phyloP scores from a whole-genome alignment of 2,888 invertebrate species.

The Tupiocoris notatus region DNA sequence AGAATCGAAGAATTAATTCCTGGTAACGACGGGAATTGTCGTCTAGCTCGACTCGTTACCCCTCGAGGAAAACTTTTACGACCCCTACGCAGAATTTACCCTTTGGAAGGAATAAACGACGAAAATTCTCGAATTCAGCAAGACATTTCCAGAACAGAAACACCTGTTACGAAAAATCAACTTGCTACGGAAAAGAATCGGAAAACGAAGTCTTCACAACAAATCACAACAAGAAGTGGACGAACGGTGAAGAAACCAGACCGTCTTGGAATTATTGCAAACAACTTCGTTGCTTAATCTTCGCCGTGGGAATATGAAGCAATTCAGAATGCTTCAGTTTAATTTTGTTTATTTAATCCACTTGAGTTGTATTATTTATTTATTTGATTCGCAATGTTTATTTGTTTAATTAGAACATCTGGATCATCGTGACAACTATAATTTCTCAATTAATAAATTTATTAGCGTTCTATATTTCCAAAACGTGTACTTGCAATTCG shows the following conservation, averaged over 20 bases:
- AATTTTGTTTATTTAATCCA: no score
- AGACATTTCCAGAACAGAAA: neutral
- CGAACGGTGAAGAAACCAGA: neutral
- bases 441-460: no score
- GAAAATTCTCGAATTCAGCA: neutral
- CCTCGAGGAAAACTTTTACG: neutral
- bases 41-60: neutral
- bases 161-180: neutral
- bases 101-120: neutral
- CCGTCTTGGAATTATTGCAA: neutral
- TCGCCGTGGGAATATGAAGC: neutral
- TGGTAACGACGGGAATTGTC: neutral
- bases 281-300: neutral
- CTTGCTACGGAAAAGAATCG: neutral
- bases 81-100: neutral
- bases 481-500: no score
- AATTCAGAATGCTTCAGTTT: no score
- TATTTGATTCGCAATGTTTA: no score
- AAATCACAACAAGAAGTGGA: neutral
- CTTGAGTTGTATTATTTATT: no score
- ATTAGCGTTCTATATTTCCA: no score
- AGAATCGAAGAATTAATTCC: neutral
- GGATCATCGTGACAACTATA: no score
- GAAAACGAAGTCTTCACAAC: neutral
- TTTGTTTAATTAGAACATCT: no score